These are phyloP conservation scores for Bubo blakistoni DNA, from an alignment of 2,113 vertebrate species.

Conservation along the genomic window DNA sequence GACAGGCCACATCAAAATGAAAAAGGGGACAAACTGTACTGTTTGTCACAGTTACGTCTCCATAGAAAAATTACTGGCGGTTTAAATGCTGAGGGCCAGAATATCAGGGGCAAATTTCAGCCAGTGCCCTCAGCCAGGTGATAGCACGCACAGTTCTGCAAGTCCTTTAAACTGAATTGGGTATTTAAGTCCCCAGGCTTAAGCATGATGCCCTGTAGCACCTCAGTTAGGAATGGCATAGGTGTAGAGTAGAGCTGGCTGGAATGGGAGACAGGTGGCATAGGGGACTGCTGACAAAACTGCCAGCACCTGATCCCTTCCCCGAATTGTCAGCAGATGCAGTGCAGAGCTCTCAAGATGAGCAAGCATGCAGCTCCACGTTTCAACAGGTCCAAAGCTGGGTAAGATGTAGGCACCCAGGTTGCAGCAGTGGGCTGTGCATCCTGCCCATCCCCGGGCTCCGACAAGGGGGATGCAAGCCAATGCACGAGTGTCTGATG, in stretches of 20 bases:
- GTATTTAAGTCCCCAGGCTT: background rate
- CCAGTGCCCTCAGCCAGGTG: background rate
- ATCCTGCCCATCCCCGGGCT: accelerated
- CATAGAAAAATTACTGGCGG: background rate
- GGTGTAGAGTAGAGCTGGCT: background rate
- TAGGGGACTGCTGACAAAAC: background rate
- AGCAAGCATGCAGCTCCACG: background rate
- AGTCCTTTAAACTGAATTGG: background rate
- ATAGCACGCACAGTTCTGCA: background rate
- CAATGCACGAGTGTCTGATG: accelerated
- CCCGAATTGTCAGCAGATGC: background rate
- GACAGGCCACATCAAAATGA: background rate
- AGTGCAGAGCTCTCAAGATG: background rate
- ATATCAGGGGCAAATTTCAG: background rate
- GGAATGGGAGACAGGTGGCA: background rate
- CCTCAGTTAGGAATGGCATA: background rate
- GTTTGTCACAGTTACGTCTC: background rate
- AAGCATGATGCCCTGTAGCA: background rate
- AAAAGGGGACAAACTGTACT: background rate
- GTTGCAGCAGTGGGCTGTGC: background rate
- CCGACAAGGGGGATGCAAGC: accelerated
- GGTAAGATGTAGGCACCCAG: accelerated
- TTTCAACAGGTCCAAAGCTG: background rate
- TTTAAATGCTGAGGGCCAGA: background rate
- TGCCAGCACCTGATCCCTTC: background rate